phyloP scores from a whole-genome alignment of 92 coral and sea anemone species.

The Nematostella vectensis region DNA sequence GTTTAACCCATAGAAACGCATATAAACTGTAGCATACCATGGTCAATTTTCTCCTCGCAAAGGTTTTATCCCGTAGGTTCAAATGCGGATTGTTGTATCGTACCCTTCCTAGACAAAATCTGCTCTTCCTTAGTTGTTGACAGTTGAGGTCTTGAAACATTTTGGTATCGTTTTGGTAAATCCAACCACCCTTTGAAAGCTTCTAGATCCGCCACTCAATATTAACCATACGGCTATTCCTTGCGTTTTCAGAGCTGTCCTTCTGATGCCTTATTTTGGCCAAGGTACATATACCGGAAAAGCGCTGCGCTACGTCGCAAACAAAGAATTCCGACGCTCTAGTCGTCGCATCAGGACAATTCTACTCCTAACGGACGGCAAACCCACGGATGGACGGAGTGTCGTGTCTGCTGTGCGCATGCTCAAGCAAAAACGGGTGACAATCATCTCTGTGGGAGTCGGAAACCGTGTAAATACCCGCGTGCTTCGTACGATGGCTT shows the following conservation, averaged over 20 bases:
- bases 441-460: slow-evolving; percentile 28
- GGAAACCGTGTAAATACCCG: slow-evolving; percentile 8
- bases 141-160: too few relatives aligned
- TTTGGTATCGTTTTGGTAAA: too few relatives aligned
- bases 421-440: slow-evolving; percentile 25
- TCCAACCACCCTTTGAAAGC: too few relatives aligned
- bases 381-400: slow-evolving; percentile 29
- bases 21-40: too few relatives aligned
- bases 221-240: slow-evolving; percentile 5
- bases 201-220: too few relatives aligned
- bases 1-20: too few relatives aligned
- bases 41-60: too few relatives aligned
- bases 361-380: slow-evolving; percentile 39
- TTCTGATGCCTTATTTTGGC: slow-evolving; percentile 43
- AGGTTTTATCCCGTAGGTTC: too few relatives aligned
- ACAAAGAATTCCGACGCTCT: slow-evolving; percentile 11
- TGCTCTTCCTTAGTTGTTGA: too few relatives aligned
- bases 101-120: too few relatives aligned
- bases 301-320: slow-evolving; percentile 31
- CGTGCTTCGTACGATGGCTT: slow-evolving; percentile 32
- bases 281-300: slow-evolving; percentile 56
- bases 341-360: slow-evolving; percentile 13
- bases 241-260: slow-evolving; percentile 44
- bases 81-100: too few relatives aligned
- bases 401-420: slow-evolving; percentile 23